Conservation (phyloP, 2,888 invertebrate genomes). For the Drosophila falleni region DNA sequence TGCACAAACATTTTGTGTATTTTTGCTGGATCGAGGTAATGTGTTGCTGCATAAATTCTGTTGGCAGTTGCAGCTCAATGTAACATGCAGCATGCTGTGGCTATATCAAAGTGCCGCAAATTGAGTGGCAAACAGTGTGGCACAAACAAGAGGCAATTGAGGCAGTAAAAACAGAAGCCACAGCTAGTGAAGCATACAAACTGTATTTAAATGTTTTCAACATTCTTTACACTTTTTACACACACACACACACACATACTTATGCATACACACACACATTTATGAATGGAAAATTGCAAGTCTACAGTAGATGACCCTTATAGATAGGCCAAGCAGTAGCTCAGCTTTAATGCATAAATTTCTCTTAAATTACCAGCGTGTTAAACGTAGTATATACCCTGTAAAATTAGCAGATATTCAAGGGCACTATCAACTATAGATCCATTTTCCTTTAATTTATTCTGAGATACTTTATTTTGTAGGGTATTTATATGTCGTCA, state of each 20-base stretch:
- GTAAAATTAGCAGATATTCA: neutral
- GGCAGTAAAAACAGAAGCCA: constrained; percentile 24
- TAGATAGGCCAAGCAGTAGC: constrained; percentile 9
- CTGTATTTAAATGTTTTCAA: constrained; percentile 55
- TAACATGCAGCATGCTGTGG: constrained; percentile 18
- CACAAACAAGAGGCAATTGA: constrained; percentile 14
- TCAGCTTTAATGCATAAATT: constrained; percentile 5
- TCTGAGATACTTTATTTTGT: neutral
- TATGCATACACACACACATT: constrained; percentile 2
- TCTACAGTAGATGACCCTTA: constrained; percentile 3
- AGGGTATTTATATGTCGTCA: neutral
- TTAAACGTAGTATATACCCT: constrained; percentile 8
- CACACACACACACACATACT: constrained; percentile 1
- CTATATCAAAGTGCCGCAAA: constrained; percentile 50
- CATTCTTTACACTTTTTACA: constrained; percentile 21
- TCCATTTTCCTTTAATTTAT: neutral
- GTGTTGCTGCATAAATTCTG: constrained; percentile 1
- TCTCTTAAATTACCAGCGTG: neutral
- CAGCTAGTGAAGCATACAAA: constrained; percentile 55
- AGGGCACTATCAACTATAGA: neutral
- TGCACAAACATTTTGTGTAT: constrained; percentile 9
- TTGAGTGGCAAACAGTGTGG: constrained; percentile 56
- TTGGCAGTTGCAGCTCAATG: constrained; percentile 16
- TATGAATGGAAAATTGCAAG: constrained; percentile 32
- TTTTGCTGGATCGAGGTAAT: neutral